phyloP scores from a whole-genome alignment of 2,113 vertebrate species.

The Pluvialis apricaria region DNA sequence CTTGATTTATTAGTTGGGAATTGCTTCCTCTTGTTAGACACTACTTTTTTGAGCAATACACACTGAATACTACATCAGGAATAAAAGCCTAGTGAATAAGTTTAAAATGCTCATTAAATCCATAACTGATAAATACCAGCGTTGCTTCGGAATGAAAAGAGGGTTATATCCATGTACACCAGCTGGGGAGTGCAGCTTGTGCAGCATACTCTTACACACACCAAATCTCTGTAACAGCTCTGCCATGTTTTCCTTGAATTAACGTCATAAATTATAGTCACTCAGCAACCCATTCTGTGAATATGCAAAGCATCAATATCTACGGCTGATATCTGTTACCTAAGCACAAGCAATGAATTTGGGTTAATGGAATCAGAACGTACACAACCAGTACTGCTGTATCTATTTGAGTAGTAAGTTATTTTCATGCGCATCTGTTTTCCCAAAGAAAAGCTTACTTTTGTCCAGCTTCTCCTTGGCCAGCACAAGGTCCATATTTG shows the following conservation, averaged over 20 bases:
- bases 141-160: not conserved
- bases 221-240: not conserved
- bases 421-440: not conserved
- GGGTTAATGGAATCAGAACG: not conserved
- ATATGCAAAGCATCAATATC: not conserved
- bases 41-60: not conserved
- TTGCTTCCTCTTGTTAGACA: not conserved
- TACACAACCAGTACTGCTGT: not conserved
- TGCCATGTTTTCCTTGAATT: not conserved
- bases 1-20: not conserved
- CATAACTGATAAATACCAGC: not conserved
- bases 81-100: not conserved
- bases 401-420: not conserved
- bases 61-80: not conserved
- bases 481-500: constrained; percentile 92
- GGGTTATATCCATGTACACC: not conserved
- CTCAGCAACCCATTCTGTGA: not conserved
- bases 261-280: not conserved
- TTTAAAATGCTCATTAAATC: not conserved
- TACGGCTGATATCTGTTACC: not conserved
- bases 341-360: not conserved
- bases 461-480: constrained; percentile 86
- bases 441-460: constrained; percentile 74
- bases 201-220: not conserved
- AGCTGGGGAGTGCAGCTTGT: not conserved